Base-by-base conservation (phyloP, 64 coral and sea anemone genomes). In the Montipora capricornis region DNA sequence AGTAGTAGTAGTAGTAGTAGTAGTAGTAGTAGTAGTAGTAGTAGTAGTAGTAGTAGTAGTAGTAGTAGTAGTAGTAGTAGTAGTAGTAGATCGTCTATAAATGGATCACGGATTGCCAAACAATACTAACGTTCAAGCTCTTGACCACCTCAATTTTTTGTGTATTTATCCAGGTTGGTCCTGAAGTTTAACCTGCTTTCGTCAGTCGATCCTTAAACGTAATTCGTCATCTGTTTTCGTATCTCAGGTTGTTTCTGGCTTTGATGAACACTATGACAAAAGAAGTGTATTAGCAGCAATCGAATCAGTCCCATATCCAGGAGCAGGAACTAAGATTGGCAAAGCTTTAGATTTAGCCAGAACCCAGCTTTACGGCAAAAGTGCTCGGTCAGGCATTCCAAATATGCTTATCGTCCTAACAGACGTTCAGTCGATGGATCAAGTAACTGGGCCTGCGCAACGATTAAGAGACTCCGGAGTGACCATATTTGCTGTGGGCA, bases 391-490 rank as follows among this genome's bases (percentile, higher is more conserved):
- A 17, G 73, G 14, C 19, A 53, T 79, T 37, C 11, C 91, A 3
- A 66, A 88, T 15, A 68, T 80, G 8, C 17, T 80, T 0, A 88
- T 80, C 11, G 51, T 94, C 5, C 6, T 94, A 16, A 94, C 92
- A 7, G 85, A 75, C 15, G 86, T 78, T 6, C 50, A 22, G 52
- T 76, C 93, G n/a, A 8, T 52, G 55, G 93, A 95, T 62, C 49
- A 70, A 16, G 46, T 80, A 2, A 49, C 14, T 29, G 14, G 2
- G 6, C 79, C 87, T 26, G 52, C 88, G 5, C 24, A 83, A 24
- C 37, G 12, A 24, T 37, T 95, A 5, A 47, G 55, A 12, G 73
- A 49, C 46, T 37, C 58, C 13, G 80, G 81, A 13, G 66, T 29
- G 0, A 82, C 60, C 7, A 61, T 90, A 4, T 78, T 82, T 49